Conservation (phyloP, 1,140 invertebrate species). For the Pseudobourletiella spinata region DNA sequence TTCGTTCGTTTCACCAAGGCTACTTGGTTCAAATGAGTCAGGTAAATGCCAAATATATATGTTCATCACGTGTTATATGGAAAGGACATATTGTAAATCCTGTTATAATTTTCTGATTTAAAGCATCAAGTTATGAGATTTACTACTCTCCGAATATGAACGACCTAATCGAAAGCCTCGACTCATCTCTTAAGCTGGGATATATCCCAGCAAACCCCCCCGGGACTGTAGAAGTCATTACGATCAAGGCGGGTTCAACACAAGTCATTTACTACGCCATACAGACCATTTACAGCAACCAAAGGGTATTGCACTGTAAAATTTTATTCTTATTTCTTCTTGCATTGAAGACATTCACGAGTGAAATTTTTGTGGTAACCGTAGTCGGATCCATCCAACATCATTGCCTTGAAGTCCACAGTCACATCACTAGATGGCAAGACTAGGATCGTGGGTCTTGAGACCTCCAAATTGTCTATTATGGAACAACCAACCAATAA, state of each 20-base stretch:
- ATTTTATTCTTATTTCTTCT: neutral
- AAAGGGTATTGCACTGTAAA: neutral
- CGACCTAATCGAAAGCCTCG: neutral
- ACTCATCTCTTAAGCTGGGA: neutral
- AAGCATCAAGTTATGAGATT: neutral
- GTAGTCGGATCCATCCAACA: neutral
- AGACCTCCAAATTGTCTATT: too few species aligned
- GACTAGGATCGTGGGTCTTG: too few species aligned
- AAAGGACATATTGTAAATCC: neutral
- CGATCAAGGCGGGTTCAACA: neutral
- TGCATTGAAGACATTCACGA: neutral
- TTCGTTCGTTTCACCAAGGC: neutral
- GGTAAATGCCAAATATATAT: neutral
- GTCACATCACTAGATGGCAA: too few species aligned
- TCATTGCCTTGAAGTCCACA: too few species aligned
- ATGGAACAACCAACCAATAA: too few species aligned
- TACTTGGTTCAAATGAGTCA: neutral
- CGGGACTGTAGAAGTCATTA: neutral
- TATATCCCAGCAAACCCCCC: neutral
- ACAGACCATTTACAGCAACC: neutral
- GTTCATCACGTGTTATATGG: neutral
- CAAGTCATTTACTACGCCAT: neutral
- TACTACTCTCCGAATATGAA: neutral
- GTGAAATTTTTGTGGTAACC: neutral
- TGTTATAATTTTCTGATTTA: neutral